Conservation (phyloP, 2,113 vertebrate genomes). For the Zingel zingel region DNA sequence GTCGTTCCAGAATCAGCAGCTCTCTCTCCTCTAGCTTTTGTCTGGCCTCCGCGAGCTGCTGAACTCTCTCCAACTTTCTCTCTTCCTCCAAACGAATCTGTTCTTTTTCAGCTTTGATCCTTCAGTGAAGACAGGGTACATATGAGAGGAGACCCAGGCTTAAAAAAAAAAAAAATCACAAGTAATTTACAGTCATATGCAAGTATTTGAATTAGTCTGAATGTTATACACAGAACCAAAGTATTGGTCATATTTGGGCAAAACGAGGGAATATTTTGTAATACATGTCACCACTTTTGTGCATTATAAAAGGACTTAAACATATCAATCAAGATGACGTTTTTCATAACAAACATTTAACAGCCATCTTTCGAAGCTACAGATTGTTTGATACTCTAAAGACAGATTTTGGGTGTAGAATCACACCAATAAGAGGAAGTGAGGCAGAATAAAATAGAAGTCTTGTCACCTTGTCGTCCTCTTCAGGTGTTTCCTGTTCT, state of each 20-base stretch:
- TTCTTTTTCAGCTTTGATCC: slow-evolving; percentile 92
- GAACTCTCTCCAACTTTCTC: slow-evolving; percentile 59
- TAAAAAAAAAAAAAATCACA: neutral
- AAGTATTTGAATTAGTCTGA: neutral
- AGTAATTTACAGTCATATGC: neutral
- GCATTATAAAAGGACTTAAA: neutral
- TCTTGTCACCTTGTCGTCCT: slow-evolving; percentile 76
- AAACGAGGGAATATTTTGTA: neutral
- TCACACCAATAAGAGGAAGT: slow-evolving; percentile 7
- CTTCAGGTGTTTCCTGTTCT: slow-evolving; percentile 85
- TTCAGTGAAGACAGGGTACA: slow-evolving; percentile 23
- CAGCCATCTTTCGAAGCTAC: neutral
- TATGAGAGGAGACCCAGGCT: neutral
- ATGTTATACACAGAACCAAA: neutral
- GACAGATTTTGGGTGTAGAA: neutral
- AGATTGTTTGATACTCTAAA: neutral
- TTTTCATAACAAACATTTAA: neutral
- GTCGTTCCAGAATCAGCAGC: slow-evolving; percentile 77
- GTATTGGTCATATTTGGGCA: neutral
- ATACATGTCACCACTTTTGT: neutral
- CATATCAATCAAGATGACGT: too few relatives aligned
- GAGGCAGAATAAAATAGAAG: neutral
- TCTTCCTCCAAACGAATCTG: slow-evolving; percentile 85
- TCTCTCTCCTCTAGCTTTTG: slow-evolving; percentile 71
- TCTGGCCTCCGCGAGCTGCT: slow-evolving; percentile 41